Base-by-base conservation (phyloP, 2,888 invertebrate genomes). In the Schizotus pectinicornis region DNA sequence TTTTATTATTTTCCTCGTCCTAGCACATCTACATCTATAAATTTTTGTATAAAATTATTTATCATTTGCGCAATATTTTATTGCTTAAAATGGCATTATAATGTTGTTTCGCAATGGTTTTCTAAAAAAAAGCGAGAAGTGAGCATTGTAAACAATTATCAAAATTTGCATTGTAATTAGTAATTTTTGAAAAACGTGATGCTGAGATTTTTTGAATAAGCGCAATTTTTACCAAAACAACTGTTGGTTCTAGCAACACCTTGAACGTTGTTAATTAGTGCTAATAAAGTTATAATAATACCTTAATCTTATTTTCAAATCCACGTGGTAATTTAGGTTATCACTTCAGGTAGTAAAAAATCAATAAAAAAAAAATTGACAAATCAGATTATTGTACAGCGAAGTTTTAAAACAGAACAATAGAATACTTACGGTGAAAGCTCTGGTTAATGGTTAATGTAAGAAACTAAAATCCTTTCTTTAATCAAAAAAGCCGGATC, bases 241-340 rank as follows among this genome's bases (percentile, higher is more conserved):
- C n/a, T 39, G 11, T 11, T 22, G 2, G 22, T 5, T 22, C 5
- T 22, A 22, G 5, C 5, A n/a, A n/a, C n/a, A n/a, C 22, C 22
- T 22, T 22, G 22, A 22, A 22, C 22, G 22, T 22, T 22, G 22
- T 5, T 22, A 22, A 22, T 5, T 22, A 22, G 3, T 42, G 30
- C 32, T 42, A 42, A 22, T 42, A 30, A n/a, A 30, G 7, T 42
- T 42, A 42, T 22, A 6, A 8, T 42, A 42, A 43, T 43, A 12
- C 34, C 34, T 43, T 43, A 43, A 43, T 43, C 14, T 7, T 13
- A 43, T 43, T 32, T 11, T 13, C 3, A n/a, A 12, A 8, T 43
- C 43, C 43, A 43, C 43, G 43, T 43, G 43, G 43, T 13, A 9
- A 11, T 1, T 32, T 12, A 43, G 43, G 43, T 43, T 43, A 43